These are phyloP conservation scores for Dendrolimus kikuchii DNA, from an alignment of 1,140 invertebrate species.

Conservation along the genomic window DNA sequence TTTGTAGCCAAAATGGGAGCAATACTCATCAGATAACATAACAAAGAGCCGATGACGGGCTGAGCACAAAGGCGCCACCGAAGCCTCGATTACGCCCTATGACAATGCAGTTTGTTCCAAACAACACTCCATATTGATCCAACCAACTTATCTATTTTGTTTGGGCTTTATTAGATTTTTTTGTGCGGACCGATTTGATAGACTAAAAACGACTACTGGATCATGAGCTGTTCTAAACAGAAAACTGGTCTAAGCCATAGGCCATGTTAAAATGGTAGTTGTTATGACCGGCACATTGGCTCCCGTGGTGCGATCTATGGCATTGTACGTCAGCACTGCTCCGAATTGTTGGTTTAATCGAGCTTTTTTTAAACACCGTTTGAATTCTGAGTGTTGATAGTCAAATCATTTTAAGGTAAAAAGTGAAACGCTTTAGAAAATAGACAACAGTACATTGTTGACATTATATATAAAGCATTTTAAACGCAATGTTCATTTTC, in stretches of 20 bases:
- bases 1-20: conserved; percentile 63
- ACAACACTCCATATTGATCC: conserved; percentile 70
- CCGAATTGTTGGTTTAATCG: conserved; percentile 67
- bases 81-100: conserved; percentile 66
- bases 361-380: conserved; percentile 57
- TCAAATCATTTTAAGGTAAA: conserved; percentile 19
- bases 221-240: conserved; percentile 13
- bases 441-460: too few relatives aligned
- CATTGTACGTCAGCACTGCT: conserved; percentile 43
- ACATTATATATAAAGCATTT: too few relatives aligned
- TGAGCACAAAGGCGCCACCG: conserved; percentile 62
- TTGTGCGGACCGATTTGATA: conserved; percentile 34
- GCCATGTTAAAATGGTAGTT: conserved; percentile 21
- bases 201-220: conserved; percentile 21
- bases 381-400: conserved; percentile 37
- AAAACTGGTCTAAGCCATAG: conserved; percentile 4
- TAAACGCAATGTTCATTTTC: too few relatives aligned
- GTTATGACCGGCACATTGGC: conserved; percentile 29
- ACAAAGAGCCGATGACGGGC: conserved; percentile 61
- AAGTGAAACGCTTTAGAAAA: conserved; percentile 18
- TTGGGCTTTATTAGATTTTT: conserved; percentile 62
- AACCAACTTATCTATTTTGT: conserved; percentile 63
- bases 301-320: conserved; percentile 62
- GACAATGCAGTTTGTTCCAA: conserved; percentile 63
- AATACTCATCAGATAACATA: conserved; percentile 65